Conservation (phyloP, 2,113 vertebrate species). For the Rafetus swinhoei region DNA sequence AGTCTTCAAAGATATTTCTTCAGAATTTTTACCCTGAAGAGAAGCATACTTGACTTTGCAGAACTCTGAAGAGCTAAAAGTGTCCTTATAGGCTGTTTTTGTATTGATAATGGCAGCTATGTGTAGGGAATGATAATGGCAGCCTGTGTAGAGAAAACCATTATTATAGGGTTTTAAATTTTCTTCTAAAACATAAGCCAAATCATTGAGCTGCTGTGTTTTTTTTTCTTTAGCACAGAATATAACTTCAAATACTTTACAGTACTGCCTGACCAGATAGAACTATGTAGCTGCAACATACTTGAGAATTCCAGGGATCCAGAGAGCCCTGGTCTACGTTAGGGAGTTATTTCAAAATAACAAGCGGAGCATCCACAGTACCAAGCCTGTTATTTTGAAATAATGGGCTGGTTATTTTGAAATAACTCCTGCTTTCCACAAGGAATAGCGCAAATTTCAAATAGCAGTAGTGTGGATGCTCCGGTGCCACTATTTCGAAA, state of each 20-base stretch:
- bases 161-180: conserved; percentile 62
- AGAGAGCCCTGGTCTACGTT: too few relatives aligned
- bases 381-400: too few relatives aligned
- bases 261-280: conserved; percentile 38
- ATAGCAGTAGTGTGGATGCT: too few relatives aligned
- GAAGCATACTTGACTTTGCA: neutral
- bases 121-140: neutral
- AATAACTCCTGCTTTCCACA: too few relatives aligned
- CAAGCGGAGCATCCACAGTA: too few relatives aligned
- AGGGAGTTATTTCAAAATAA: too few relatives aligned
- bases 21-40: neutral
- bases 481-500: too few relatives aligned
- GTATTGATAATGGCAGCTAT: conserved; percentile 51
- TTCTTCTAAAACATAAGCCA: conserved; percentile 45
- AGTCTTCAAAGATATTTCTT: neutral
- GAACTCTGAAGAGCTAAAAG: conserved; percentile 25
- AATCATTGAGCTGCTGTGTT: conserved; percentile 41
- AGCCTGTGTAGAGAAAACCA: conserved; percentile 64
- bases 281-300: conserved; percentile 17
- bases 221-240: neutral
- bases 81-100: neutral
- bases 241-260: conserved; percentile 47
- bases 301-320: neutral
- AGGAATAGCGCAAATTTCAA: too few relatives aligned
- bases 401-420: too few relatives aligned